Base-by-base conservation (phyloP, 1,140 invertebrate species). In the Cotesia chilonis region DNA sequence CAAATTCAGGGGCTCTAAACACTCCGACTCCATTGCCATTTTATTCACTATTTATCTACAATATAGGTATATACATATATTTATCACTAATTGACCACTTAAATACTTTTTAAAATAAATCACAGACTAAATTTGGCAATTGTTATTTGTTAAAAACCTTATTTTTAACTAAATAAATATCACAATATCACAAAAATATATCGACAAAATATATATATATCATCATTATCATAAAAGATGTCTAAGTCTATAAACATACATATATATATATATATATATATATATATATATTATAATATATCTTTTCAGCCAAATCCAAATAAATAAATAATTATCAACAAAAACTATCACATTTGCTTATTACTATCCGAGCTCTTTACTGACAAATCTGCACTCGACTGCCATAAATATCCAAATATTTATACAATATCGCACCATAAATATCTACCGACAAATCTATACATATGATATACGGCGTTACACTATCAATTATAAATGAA, bases 1-100 rank as follows among this genome's bases (percentile, higher is more conserved):
- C 75, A 87, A 78, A 77, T 87, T 87, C 75, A 87, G 77, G 79
- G 85, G 85, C 71, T 87, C 85, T 74, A 83, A 75, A 64, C 80
- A 87, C 75, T 87, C 85, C 81, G 85, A 81, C 85, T 87, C 85
- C 85, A 87, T 87, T 75, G 82, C 85, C 83, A 79, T 68, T 57
- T 74, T 73, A 59, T 51, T 63, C 64, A 47, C 57, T 37, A 28
- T 28, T 28, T 28, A 28, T 28, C 28, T 28, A 28, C 28, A 28
- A 28, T 35, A 10, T 35, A 20, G n/a, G 4, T 63, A 37, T 12
- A 37, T 63, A 63, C n/a, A 36, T 63, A 12, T 37, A 37, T 68
- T 38, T 41, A 51, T 55, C 41, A 47, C 41, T 47, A 47, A 47
- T 47, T 47, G 41, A 47, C 41, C 41, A 10, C 5, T 47, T 69